Evolutionary conservation across 2,113 vertebrate species (phyloP).

Genomic region (Nycticorax nycticorax): DNA sequence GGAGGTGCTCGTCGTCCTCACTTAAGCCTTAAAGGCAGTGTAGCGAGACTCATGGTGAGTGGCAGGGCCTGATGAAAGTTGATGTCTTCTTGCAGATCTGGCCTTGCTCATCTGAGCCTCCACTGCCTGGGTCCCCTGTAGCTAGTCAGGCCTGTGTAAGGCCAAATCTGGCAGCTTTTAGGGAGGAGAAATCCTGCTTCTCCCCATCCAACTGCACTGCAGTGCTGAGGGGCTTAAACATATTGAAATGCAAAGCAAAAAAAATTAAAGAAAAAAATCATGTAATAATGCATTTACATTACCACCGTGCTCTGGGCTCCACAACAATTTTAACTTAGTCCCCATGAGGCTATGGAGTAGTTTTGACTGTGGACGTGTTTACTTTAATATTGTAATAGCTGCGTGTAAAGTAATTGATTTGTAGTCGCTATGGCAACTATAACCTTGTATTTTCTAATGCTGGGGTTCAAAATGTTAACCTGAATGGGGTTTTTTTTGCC

Average conservation of each 20-base stretch:
- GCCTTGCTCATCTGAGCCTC: background rate
- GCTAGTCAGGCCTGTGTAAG: background rate
- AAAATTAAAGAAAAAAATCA: background rate
- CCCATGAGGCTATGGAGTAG: background rate
- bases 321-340: constrained; percentile 15
- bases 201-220: background rate
- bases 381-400: constrained; percentile 33
- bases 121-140: background rate
- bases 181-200: background rate
- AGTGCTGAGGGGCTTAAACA: background rate
- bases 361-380: background rate
- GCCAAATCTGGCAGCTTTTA: background rate
- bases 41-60: background rate
- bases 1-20: background rate
- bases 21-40: background rate
- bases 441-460: background rate
- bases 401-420: constrained; percentile 15
- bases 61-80: background rate
- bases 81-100: background rate
- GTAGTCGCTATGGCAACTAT: constrained; percentile 8
- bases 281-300: background rate
- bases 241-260: background rate
- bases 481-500: background rate
- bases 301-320: background rate
- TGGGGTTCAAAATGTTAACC: background rate